Conservation (phyloP, 30 jellyfish, hydroid and myxozoan genomes). For the Aurelia sp. region DNA sequence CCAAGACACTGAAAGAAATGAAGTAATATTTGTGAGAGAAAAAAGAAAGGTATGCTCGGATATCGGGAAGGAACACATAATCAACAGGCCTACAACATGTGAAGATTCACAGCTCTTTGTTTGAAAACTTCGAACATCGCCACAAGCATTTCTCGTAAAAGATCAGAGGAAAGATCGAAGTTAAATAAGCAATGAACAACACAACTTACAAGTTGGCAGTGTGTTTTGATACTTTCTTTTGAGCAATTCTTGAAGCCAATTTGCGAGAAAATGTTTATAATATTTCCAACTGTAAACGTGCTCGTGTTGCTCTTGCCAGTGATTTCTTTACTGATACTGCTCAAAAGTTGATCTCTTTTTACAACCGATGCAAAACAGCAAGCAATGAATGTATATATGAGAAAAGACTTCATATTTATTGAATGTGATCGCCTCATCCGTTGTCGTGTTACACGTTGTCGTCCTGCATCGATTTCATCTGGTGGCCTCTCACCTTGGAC, state of each 20-base stretch:
- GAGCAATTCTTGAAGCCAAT: conserved; percentile 65
- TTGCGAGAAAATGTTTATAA: conserved; percentile 1
- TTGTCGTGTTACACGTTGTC: too few relatives aligned
- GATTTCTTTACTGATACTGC: conserved; percentile 12
- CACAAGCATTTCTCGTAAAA: not conserved
- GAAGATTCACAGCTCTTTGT: too few relatives aligned
- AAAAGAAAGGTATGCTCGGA: too few relatives aligned
- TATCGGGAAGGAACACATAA: too few relatives aligned
- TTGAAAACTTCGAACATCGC: not conserved
- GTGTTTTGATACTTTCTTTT: not conserved
- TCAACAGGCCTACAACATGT: not conserved
- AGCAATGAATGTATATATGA: not conserved
- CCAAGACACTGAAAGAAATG: conserved; percentile 48
- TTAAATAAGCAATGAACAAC: not conserved
- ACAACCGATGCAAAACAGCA: conserved; percentile 4
- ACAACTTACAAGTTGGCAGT: conserved; percentile 52
- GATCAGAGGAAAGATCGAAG: not conserved
- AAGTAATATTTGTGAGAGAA: not conserved
- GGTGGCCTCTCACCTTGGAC: too few relatives aligned
- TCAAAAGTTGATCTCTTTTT: not conserved
- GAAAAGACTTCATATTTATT: conserved; percentile 18
- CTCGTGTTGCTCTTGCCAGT: conserved; percentile 30
- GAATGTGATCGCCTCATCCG: too few relatives aligned
- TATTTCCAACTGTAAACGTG: conserved; percentile 5
- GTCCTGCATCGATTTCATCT: too few relatives aligned